A percentile compares a stretch with the other conserved stretches of the same genome.
phyloP scores from a whole-genome alignment of 2,797 vertebrate genomes.

The Gallinago solitaria region DNA sequence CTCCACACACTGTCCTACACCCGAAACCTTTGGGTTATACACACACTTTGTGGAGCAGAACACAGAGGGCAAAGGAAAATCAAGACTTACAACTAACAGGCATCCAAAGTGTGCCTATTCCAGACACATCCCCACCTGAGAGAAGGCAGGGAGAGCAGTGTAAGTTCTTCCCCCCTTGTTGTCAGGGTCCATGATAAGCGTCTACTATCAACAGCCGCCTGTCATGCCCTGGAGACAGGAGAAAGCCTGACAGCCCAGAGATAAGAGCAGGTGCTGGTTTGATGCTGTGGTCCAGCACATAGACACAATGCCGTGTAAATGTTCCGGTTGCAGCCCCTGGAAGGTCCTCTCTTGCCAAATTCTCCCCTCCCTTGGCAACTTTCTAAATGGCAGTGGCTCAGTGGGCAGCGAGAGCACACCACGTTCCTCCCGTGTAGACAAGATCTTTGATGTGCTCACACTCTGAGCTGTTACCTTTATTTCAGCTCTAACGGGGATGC shows the following conservation, averaged over 20 bases:
- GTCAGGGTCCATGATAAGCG: background rate
- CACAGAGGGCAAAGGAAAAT: background rate
- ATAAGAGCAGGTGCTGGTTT: background rate
- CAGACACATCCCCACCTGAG: background rate
- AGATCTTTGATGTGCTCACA: background rate
- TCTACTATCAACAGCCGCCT: background rate
- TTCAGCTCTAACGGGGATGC: background rate
- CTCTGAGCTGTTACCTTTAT: background rate
- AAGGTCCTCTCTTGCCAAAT: background rate
- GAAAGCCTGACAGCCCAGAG: background rate
- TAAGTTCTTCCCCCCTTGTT: background rate
- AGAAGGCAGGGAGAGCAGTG: background rate
- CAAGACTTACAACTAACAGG: background rate
- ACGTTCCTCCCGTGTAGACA: fast-evolving
- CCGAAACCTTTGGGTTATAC: fast-evolving
- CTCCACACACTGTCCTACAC: fast-evolving
- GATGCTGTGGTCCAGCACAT: background rate
- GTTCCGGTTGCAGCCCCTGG: background rate
- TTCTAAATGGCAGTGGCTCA: background rate
- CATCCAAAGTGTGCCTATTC: fast-evolving
- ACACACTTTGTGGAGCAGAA: background rate
- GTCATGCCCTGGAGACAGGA: background rate
- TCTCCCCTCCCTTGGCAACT: background rate
- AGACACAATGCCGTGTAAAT: background rate
- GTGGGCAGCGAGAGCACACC: background rate